Conservation (phyloP, 2,888 invertebrate species). For the Aphidoletes aphidimyza region DNA sequence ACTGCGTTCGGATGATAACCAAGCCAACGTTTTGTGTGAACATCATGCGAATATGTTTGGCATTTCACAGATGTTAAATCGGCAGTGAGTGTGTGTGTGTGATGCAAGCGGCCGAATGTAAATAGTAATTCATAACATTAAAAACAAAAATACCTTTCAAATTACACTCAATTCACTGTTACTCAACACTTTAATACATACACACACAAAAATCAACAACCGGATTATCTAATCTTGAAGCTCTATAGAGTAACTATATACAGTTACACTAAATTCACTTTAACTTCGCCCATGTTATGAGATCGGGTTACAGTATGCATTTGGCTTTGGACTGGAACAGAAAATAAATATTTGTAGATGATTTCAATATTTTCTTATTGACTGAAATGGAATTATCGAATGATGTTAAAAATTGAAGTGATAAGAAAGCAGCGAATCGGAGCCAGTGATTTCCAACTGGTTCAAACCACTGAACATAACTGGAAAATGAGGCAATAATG, state of each 20-base stretch:
- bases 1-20: not conserved
- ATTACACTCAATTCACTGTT: not conserved
- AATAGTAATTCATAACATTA: slow-evolving; percentile 12
- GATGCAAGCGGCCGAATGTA: not conserved
- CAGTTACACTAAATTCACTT: not conserved
- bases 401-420: too few relatives aligned
- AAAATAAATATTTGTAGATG: too few relatives aligned
- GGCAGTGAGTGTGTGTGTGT: not conserved
- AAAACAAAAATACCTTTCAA: not conserved
- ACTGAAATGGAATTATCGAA: too few relatives aligned
- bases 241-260: too few relatives aligned
- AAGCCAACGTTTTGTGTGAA: not conserved
- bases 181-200: not conserved
- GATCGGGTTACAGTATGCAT: not conserved
- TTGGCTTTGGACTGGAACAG: too few relatives aligned
- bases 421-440: too few relatives aligned
- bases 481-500: too few relatives aligned
- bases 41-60: not conserved
- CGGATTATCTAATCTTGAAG: not conserved
- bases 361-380: not conserved
- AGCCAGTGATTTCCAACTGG: too few relatives aligned
- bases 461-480: too few relatives aligned
- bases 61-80: not conserved
- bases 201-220: not conserved
- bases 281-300: not conserved